Evolutionary conservation across 2,888 invertebrate genomes (phyloP).

Genomic region (Exocentrus adspersus): DNA sequence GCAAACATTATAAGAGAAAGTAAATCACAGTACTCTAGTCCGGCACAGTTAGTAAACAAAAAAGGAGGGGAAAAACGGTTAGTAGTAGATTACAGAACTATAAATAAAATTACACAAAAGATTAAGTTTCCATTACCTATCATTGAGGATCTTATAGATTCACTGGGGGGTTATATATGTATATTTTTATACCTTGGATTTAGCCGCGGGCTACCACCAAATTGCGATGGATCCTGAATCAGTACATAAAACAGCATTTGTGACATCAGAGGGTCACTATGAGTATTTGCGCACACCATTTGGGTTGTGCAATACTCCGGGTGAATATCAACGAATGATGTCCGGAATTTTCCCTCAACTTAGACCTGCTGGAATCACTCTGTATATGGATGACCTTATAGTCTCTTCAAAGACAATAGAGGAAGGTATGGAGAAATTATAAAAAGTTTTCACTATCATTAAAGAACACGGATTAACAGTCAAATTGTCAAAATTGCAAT

Average conservation of each 20-base stretch:
- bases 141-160: slow-evolving; percentile 36
- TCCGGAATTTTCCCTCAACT: slow-evolving; percentile 27
- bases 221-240: slow-evolving; percentile 46
- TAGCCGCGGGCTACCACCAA: slow-evolving; percentile 46
- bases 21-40: slow-evolving; percentile 23
- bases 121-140: slow-evolving; percentile 29
- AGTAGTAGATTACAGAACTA: slow-evolving; percentile 30
- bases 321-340: slow-evolving; percentile 36
- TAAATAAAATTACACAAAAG: slow-evolving; percentile 33
- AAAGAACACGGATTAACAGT: background rate
- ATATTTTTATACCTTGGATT: slow-evolving; percentile 42
- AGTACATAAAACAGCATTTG: slow-evolving; percentile 32
- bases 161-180: slow-evolving; percentile 30
- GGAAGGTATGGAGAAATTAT: background rate
- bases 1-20: slow-evolving; percentile 25
- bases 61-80: slow-evolving; percentile 29
- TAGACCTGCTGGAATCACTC: background rate
- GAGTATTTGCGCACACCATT: slow-evolving; percentile 18
- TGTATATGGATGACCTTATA: slow-evolving; percentile 33
- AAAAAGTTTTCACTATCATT: background rate
- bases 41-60: slow-evolving; percentile 25
- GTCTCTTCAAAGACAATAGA: slow-evolving; percentile 4
- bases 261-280: slow-evolving; percentile 45
- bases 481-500: background rate
- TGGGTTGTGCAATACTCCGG: slow-evolving; percentile 28